Evolutionary conservation across 2,797 vertebrate genomes (phyloP).

Genomic region (Fundulus diaphanus): DNA sequence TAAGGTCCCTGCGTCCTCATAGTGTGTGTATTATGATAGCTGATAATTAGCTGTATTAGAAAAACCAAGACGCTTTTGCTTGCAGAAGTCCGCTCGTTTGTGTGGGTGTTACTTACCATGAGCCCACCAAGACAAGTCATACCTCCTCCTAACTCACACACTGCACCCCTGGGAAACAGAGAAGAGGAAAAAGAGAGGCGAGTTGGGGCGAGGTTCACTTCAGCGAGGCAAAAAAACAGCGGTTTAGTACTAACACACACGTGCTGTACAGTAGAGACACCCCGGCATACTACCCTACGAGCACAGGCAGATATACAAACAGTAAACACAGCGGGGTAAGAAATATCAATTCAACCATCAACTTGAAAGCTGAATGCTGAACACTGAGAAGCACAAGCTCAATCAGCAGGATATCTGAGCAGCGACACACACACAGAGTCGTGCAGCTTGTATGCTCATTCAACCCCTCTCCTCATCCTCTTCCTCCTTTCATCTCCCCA

Average conservation of each 20-base stretch:
- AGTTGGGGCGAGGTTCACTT: slow-evolving; percentile 74
- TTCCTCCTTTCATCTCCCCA: slow-evolving; percentile 69
- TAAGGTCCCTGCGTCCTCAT: slow-evolving; percentile 37
- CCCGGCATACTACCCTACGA: slow-evolving; percentile 25
- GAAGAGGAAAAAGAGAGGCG: slow-evolving; percentile 35
- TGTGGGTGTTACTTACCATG: slow-evolving; percentile 89
- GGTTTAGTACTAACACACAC: slow-evolving; percentile 48
- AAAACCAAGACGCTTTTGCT: slow-evolving; percentile 25
- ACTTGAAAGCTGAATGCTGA: slow-evolving; percentile 74
- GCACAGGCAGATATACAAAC: slow-evolving; percentile 38
- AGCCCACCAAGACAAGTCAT: slow-evolving; percentile 99
- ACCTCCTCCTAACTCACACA: slow-evolving; percentile 99
- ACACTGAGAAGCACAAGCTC: slow-evolving; percentile 74
- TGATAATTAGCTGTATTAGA: slow-evolving; percentile 57
- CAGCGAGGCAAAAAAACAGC: slow-evolving; percentile 43
- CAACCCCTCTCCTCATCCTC: slow-evolving; percentile 68
- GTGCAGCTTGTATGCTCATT: slow-evolving; percentile 66
- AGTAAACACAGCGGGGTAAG: slow-evolving; percentile 65
- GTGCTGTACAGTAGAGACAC: slow-evolving; percentile 26
- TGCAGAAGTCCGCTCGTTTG: slow-evolving; percentile 21
- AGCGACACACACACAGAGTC: slow-evolving; percentile 36
- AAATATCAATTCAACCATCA: slow-evolving; percentile 77
- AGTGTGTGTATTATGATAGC: slow-evolving; percentile 55
- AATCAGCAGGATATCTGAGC: slow-evolving; percentile 71
- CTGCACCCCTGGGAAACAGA: slow-evolving; percentile 91